Conservation (phyloP, 2,888 invertebrate species). For the Nemapogon koenigi region DNA sequence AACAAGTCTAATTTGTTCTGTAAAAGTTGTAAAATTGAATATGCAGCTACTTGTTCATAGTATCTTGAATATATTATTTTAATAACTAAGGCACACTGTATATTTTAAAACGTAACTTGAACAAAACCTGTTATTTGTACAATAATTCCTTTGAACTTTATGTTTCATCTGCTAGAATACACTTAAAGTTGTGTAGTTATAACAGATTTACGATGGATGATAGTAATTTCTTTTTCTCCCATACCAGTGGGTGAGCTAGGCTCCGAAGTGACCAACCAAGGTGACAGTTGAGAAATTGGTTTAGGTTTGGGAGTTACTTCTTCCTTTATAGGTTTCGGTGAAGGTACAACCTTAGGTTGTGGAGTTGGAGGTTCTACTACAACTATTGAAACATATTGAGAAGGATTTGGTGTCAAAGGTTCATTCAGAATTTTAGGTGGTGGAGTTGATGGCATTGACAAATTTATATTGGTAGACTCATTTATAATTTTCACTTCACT, state of each 20-base stretch:
- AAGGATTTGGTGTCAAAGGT: conserved; percentile 42
- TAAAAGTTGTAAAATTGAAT: too few species aligned
- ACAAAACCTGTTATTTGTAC: too few species aligned
- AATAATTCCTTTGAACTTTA: too few species aligned
- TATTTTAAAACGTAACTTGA: background rate
- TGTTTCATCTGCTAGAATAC: too few species aligned
- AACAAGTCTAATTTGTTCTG: too few species aligned
- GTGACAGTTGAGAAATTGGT: conserved; percentile 74
- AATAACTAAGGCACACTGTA: conserved; percentile 10
- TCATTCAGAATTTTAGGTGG: conserved; percentile 63
- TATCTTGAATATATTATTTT: too few species aligned
- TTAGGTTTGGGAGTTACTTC: conserved; percentile 61
- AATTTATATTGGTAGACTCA: conserved; percentile 47
- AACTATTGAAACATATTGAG: conserved; percentile 57
- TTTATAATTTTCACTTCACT: conserved; percentile 55
- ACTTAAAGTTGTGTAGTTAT: conserved; percentile 80
- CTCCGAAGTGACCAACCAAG: conserved; percentile 83
- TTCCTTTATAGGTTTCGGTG: conserved; percentile 54
- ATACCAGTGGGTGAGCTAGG: conserved; percentile 69
- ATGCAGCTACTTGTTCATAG: too few species aligned
- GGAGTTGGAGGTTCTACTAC: conserved; percentile 51
- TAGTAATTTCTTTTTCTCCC: conserved; percentile 69
- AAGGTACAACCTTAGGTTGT: conserved; percentile 34
- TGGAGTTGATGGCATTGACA: conserved; percentile 50
- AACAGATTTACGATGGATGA: conserved; percentile 84